Conservation (phyloP, 2,888 invertebrate genomes). For the Noctua janthe region DNA sequence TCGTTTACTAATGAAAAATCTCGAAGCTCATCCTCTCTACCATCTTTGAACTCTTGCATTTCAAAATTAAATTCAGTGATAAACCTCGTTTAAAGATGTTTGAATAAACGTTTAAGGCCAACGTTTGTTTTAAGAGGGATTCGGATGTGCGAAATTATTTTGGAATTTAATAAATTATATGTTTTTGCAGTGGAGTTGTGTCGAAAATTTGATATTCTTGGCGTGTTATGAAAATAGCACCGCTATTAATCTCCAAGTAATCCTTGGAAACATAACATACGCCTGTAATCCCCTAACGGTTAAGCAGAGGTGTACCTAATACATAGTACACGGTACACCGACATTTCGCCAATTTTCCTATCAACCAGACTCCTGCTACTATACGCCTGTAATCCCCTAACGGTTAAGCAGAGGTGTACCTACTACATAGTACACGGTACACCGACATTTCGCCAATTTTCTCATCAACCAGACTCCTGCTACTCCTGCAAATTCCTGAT, state of each 20-base stretch:
- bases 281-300: neutral
- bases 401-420: neutral
- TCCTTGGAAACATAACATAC: neutral
- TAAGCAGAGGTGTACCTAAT: neutral
- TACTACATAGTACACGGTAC: neutral
- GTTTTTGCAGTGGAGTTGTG: conserved; percentile 15
- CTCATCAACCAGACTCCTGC: neutral
- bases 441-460: neutral
- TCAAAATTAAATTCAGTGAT: conserved; percentile 51
- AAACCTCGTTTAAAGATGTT: conserved; percentile 50
- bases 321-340: neutral
- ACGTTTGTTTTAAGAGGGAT: conserved; percentile 30
- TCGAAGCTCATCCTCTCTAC: conserved; percentile 32
- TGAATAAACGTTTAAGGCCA: conserved; percentile 33
- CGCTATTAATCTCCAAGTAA: neutral
- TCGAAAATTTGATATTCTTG: conserved; percentile 4
- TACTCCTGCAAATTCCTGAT: neutral
- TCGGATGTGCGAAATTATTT: conserved; percentile 30
- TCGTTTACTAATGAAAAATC: conserved; percentile 59
- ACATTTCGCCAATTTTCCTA: neutral
- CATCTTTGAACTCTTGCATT: conserved; percentile 40
- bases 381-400: neutral
- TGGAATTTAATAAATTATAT: conserved; percentile 15
- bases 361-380: neutral
- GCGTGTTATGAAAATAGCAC: neutral